Evolutionary conservation across 2,888 invertebrate genomes (phyloP).

Genomic region (Melieria picta): DNA sequence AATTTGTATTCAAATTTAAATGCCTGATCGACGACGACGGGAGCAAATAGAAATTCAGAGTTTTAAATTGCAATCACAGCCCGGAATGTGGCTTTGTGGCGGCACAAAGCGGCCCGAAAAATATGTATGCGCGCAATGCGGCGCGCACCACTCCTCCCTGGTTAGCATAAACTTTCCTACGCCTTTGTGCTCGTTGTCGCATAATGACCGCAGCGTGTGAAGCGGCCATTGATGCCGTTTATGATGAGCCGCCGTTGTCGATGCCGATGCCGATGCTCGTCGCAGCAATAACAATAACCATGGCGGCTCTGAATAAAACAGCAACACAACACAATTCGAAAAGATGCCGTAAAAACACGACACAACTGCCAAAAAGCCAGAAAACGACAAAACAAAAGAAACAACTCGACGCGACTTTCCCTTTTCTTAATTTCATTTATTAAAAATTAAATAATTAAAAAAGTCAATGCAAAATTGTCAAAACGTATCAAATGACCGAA

Average conservation of each 20-base stretch:
- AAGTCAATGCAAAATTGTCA: conserved; percentile 12
- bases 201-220: not conserved
- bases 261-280: conserved; percentile 22
- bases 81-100: too few relatives aligned
- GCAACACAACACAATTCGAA: conserved; percentile 20
- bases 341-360: conserved; percentile 34
- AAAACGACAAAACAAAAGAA: conserved; percentile 26
- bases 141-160: too few relatives aligned
- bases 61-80: too few relatives aligned
- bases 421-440: conserved; percentile 41
- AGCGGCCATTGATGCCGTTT: not conserved
- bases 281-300: not conserved
- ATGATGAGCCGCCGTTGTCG: not conserved
- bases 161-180: too few relatives aligned
- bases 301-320: not conserved
- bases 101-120: too few relatives aligned
- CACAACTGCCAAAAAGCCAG: conserved; percentile 27
- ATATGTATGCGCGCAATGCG: too few relatives aligned
- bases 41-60: too few relatives aligned
- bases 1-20: too few relatives aligned
- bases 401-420: conserved; percentile 44
- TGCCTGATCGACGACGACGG: too few relatives aligned
- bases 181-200: not conserved
- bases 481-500: conserved; percentile 4
- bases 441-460: not conserved